These are phyloP conservation scores for Morus bassanus DNA, from an alignment of 2,797 vertebrate species.

Conservation along the genomic window DNA sequence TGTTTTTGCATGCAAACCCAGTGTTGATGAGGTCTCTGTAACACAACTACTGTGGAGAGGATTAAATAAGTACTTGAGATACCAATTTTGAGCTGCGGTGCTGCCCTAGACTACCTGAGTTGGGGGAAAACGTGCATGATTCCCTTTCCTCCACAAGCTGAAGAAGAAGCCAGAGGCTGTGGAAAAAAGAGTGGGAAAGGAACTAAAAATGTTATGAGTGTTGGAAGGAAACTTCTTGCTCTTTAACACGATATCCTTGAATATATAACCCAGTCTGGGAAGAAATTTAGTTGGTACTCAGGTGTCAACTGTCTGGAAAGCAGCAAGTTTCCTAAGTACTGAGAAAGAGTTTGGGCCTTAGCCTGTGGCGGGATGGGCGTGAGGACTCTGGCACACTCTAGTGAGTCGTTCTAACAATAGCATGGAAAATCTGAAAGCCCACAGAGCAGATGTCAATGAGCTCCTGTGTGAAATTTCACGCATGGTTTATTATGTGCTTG, in stretches of 20 bases:
- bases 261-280: background rate
- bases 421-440: background rate
- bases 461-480: background rate
- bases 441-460: background rate
- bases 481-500: background rate
- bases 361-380: background rate
- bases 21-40: background rate
- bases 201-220: background rate
- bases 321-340: background rate
- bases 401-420: background rate
- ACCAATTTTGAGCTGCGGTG: background rate
- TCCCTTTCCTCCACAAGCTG: background rate
- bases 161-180: background rate
- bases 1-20: background rate
- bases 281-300: background rate
- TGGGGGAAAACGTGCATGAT: background rate
- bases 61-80: background rate
- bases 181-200: background rate
- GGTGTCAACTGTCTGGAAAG: background rate
- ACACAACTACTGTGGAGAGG: background rate
- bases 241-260: background rate
- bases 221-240: background rate
- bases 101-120: background rate
- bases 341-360: background rate
- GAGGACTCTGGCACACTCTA: background rate